phyloP scores from a whole-genome alignment of 2,113 vertebrate genomes.

The Corythornis madagascariensis region DNA sequence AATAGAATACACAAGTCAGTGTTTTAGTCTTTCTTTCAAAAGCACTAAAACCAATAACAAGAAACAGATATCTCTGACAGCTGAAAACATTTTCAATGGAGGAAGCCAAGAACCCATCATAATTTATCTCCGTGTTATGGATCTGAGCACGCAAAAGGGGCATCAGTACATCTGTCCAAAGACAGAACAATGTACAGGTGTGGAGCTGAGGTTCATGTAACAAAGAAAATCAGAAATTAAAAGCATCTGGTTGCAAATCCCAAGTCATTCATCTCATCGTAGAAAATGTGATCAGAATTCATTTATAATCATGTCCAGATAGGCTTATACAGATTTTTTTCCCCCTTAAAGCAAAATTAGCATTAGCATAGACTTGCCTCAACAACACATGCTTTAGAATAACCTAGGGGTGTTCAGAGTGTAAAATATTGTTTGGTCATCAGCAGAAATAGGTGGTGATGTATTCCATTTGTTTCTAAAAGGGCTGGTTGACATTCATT shows the following conservation, averaged over 20 bases:
- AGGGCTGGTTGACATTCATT: background rate
- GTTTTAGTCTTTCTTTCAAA: constrained; percentile 62
- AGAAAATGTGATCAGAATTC: constrained; percentile 65
- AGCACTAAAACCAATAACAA: constrained; percentile 78
- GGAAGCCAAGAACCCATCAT: constrained; percentile 76
- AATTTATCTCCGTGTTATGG: constrained; percentile 77
- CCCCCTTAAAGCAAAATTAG: constrained; percentile 23
- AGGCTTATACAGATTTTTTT: background rate
- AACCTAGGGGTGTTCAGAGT: background rate
- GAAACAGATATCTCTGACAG: constrained; percentile 80
- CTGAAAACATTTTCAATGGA: constrained; percentile 77
- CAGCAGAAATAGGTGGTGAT: background rate
- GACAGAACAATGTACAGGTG: constrained; percentile 68
- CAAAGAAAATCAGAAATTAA: constrained; percentile 45
- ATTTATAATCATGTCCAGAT: constrained; percentile 67
- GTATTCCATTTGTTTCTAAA: background rate
- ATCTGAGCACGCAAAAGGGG: constrained; percentile 69
- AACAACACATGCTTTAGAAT: background rate
- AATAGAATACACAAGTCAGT: constrained; percentile 52
- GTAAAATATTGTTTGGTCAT: background rate
- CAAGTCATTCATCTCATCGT: constrained; percentile 59
- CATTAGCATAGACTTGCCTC: background rate
- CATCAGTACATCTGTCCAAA: constrained; percentile 65
- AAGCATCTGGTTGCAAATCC: constrained; percentile 53
- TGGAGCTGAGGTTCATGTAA: constrained; percentile 16